Conservation (phyloP, 1,140 invertebrate genomes). For the Druon quercuslanigerum region DNA sequence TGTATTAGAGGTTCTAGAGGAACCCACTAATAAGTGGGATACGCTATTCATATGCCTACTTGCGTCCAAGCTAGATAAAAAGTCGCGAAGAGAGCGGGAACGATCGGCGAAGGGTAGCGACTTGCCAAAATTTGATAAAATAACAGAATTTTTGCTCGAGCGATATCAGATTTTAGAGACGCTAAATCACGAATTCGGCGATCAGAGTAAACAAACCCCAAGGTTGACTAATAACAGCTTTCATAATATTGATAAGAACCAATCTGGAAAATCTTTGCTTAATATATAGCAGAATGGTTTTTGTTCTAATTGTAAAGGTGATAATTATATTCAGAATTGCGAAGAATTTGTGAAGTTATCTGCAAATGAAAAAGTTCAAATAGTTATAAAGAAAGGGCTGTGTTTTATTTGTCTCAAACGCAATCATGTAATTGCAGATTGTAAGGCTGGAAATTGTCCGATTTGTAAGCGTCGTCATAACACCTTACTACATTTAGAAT, state of each 20-base stretch:
- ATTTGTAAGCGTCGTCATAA: conserved; percentile 37
- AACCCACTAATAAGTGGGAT: conserved; percentile 58
- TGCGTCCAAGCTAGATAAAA: conserved; percentile 57
- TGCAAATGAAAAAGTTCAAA: too few relatives aligned
- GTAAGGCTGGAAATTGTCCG: conserved; percentile 34
- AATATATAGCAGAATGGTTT: background rate
- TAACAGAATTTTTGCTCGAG: conserved; percentile 53
- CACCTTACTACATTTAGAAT: conserved; percentile 39
- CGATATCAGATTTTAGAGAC: conserved; percentile 55
- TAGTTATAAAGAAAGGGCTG: background rate
- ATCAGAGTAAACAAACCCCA: background rate
- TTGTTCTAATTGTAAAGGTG: conserved; percentile 33
- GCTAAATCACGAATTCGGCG: background rate
- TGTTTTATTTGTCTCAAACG: conserved; percentile 37
- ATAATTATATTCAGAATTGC: background rate
- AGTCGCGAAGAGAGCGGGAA: conserved; percentile 59
- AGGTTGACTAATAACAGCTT: background rate
- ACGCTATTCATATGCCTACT: conserved; percentile 56
- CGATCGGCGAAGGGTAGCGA: conserved; percentile 40
- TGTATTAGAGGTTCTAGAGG: conserved; percentile 56
- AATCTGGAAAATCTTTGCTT: background rate
- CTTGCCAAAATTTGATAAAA: conserved; percentile 48
- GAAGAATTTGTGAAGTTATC: too few relatives aligned
- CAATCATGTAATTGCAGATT: conserved; percentile 35
- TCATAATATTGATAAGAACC: conserved; percentile 18